phyloP scores from a whole-genome alignment of 2,797 vertebrate genomes.

The Bufotes viridis region DNA sequence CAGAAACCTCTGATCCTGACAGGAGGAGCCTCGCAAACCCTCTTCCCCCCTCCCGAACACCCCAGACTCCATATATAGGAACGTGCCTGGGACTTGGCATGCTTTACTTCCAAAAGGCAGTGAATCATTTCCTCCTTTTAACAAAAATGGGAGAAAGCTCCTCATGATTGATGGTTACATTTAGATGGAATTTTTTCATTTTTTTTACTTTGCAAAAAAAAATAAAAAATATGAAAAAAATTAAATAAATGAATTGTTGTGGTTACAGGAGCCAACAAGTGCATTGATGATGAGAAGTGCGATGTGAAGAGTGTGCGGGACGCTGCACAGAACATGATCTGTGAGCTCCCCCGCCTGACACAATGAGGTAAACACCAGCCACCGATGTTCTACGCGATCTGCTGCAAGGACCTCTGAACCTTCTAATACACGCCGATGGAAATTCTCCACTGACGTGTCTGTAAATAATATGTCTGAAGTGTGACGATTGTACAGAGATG shows the following conservation, averaged over 20 bases:
- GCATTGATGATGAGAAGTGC: not conserved
- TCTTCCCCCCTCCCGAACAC: conserved; percentile 63
- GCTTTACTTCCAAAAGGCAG: conserved; percentile 61
- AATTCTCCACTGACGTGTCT: too few relatives aligned
- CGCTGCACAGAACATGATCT: not conserved
- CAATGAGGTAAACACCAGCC: not conserved
- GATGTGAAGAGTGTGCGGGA: not conserved
- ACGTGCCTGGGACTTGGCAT: conserved; percentile 63
- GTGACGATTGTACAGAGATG: too few relatives aligned
- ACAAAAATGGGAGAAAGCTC: conserved; percentile 46
- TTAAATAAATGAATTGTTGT: conserved; percentile 15
- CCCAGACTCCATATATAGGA: conserved; percentile 66
- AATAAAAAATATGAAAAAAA: not conserved
- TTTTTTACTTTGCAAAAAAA: conserved; percentile 15
- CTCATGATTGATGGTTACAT: conserved; percentile 26
- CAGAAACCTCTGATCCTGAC: conserved; percentile 55
- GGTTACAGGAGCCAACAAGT: conserved; percentile 27
- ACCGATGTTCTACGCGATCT: not conserved
- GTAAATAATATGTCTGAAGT: too few relatives aligned
- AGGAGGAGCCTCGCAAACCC: conserved; percentile 62
- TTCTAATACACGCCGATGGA: too few relatives aligned
- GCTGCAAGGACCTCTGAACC: not conserved
- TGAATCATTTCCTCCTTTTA: conserved; percentile 57
- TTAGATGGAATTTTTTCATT: conserved; percentile 28
- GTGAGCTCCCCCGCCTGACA: conserved; percentile 24